Evolutionary conservation across 2,113 vertebrate genomes (phyloP), one percentile per base, ranked within the genome.

Genomic region (Tragelaphus scriptus): DNA sequence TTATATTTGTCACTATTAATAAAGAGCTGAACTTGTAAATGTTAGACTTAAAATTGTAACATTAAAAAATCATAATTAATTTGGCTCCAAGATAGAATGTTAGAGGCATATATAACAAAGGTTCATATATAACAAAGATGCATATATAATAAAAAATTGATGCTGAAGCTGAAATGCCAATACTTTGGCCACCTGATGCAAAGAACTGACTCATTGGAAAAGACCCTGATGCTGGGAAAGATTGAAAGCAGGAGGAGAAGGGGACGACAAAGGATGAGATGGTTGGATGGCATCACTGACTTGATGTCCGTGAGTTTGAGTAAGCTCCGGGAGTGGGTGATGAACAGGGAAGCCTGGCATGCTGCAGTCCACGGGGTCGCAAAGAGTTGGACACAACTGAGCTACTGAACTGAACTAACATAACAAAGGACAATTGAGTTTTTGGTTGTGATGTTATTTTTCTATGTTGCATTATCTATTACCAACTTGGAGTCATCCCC

Each of bases 261-360:
- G n/a, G 19, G n/a, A 71, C 0, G 1, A 12, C 9, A 71, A 19
- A 71, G n/a, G 68, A 40, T 40, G 68, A 71, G 10, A 40, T 12
- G 10, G n/a, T 71, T 71, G 68, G n/a, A 11, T 23, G 68, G 68
- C 10, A 40, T 40, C 19, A 23, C 10, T 36, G 17, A 71, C n/a
- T 40, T 71, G 68, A 40, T 40, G n/a, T 5, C 19, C n/a, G 23
- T 40, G 19, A 71, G 68, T 71, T 6, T 23, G 19, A 71, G n/a
- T 71, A 40, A 40, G n/a, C 10, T 71, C 68, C 1, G 1, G 10
- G 4, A 12, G n/a, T 71, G n/a, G 68, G 5, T 40, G n/a, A 71
- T 6, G n/a, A 8, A 40, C 68, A 71, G 10, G n/a, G 68, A 71
- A 40, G 19, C 2, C 0, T 2, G n/a, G n/a, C n/a, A 23, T 23